Conservation (phyloP, 2,888 invertebrate species). For the Agonopterix heracliana region DNA sequence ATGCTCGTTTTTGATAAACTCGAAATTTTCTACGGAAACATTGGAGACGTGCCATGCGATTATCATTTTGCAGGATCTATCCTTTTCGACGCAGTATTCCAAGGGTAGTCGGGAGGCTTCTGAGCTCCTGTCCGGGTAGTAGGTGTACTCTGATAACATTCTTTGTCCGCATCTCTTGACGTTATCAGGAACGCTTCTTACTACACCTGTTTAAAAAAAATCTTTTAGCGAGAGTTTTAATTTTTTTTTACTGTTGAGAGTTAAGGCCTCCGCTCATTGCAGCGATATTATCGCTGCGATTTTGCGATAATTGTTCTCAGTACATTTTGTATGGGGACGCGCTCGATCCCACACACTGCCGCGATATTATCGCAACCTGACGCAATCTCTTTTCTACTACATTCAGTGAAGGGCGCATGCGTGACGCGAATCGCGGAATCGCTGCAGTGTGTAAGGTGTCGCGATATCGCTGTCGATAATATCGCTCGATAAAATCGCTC, state of each 20-base stretch:
- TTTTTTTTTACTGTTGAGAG: background rate
- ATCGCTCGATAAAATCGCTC: too few species aligned
- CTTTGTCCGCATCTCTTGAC: conserved; percentile 45
- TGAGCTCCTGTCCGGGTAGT: conserved; percentile 43
- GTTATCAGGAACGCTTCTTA: conserved; percentile 47
- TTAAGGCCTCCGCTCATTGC: too few species aligned
- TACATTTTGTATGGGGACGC: too few species aligned
- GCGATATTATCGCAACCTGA: too few species aligned
- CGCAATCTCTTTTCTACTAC: too few species aligned
- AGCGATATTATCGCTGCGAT: too few species aligned
- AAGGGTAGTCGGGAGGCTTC: conserved; percentile 31
- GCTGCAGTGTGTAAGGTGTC: too few species aligned
- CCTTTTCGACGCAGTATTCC: conserved; percentile 53
- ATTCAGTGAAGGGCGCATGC: too few species aligned
- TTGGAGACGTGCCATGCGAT: conserved; percentile 64
- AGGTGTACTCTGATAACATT: conserved; percentile 53
- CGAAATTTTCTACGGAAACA: conserved; percentile 54
- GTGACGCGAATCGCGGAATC: too few species aligned
- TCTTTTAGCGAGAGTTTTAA: background rate
- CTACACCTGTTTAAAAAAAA: conserved; percentile 33
- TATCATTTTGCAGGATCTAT: conserved; percentile 52
- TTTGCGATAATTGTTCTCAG: too few species aligned
- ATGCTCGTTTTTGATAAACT: conserved; percentile 50
- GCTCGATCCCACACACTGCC: too few species aligned
- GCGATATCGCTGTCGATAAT: too few species aligned